These are phyloP conservation scores for Euwallacea fornicatus DNA, from an alignment of 1,140 invertebrate genomes.

Conservation along the genomic window DNA sequence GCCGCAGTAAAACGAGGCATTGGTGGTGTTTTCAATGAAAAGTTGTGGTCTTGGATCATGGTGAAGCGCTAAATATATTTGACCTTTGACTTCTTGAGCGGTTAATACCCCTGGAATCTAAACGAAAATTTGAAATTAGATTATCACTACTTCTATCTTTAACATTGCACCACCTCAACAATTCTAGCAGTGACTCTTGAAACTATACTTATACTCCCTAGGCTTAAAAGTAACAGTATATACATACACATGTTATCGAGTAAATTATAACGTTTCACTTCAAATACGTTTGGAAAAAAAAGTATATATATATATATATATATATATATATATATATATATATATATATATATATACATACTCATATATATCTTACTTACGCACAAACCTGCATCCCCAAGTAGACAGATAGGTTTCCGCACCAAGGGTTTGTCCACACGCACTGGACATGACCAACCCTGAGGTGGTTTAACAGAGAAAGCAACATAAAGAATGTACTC, in stretches of 20 bases:
- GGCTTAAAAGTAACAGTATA: too few relatives aligned
- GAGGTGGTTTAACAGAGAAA: slow-evolving; percentile 53
- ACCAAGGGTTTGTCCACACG: slow-evolving; percentile 57
- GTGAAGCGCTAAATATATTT: slow-evolving; percentile 62
- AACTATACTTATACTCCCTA: slow-evolving; percentile 3
- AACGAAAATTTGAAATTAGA: background rate
- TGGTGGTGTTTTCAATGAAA: slow-evolving; percentile 49
- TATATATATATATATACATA: too few relatives aligned
- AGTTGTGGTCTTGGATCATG: slow-evolving; percentile 60
- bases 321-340: too few relatives aligned
- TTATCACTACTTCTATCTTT: background rate
- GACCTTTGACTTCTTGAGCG: slow-evolving; percentile 59
- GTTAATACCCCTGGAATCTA: slow-evolving; percentile 57
- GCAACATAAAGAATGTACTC: slow-evolving; percentile 50
- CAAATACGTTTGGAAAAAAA: too few relatives aligned
- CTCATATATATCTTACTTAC: too few relatives aligned
- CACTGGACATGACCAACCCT: slow-evolving; percentile 59
- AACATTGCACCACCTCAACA: too few relatives aligned
- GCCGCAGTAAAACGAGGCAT: slow-evolving; percentile 45
- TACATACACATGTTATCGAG: slow-evolving; percentile 10
- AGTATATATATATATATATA: too few relatives aligned
- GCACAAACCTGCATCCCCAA: background rate
- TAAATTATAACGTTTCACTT: slow-evolving; percentile 24
- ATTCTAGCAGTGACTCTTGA: too few relatives aligned
- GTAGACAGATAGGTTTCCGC: slow-evolving; percentile 47